phyloP scores from a whole-genome alignment of 1,140 invertebrate genomes.

The Mesaphorura yosii region DNA sequence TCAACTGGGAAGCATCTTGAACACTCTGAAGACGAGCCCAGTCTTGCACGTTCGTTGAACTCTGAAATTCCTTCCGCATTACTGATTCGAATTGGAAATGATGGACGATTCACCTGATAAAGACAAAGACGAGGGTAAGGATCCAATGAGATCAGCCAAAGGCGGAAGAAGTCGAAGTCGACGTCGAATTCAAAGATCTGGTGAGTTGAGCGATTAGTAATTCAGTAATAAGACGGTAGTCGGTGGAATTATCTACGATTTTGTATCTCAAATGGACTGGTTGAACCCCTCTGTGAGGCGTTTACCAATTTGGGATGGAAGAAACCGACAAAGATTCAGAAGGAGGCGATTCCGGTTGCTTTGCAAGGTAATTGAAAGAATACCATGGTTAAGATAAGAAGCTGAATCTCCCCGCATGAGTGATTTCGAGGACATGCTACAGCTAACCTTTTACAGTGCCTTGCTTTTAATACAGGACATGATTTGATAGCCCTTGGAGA shows the following conservation, averaged over 20 bases:
- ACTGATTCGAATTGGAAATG: too few species aligned
- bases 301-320: conserved; percentile 90
- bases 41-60: too few species aligned
- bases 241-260: conserved; percentile 1
- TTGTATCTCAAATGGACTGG: conserved; percentile 56
- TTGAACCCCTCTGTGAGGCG: conserved; percentile 79
- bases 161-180: too few species aligned
- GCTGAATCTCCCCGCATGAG: too few species aligned
- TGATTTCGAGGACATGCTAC: too few species aligned
- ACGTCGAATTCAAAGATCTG: conserved; percentile 68
- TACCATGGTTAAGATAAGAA: neutral
- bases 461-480: conserved; percentile 52
- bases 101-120: too few species aligned
- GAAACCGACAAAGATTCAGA: conserved; percentile 85
- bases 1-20: too few species aligned
- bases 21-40: too few species aligned
- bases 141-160: too few species aligned
- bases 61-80: too few species aligned
- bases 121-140: too few species aligned
- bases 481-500: conserved; percentile 95
- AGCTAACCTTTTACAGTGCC: too few species aligned
- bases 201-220: conserved; percentile 22
- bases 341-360: conserved; percentile 80
- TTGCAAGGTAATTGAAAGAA: conserved; percentile 54
- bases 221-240: neutral